A percentile compares a stretch with the other conserved stretches of the same genome.
phyloP scores from a whole-genome alignment of 2,113 vertebrate genomes.

The Strigops habroptila region DNA sequence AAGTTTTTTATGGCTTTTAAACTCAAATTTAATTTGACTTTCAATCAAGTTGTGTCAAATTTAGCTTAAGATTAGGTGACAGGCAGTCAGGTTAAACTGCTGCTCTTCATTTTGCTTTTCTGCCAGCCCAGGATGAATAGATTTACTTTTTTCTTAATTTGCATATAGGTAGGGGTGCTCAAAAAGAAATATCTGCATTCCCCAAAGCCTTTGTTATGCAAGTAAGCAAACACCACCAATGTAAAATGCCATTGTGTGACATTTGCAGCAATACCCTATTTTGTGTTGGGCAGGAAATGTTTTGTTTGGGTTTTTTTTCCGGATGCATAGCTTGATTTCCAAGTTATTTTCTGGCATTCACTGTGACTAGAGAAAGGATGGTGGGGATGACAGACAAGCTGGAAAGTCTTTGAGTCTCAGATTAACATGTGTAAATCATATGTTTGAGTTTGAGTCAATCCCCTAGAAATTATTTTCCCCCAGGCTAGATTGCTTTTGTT shows the following conservation, averaged over 20 bases:
- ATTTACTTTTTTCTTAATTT: background rate
- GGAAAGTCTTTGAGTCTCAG: background rate
- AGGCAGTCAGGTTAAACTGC: background rate
- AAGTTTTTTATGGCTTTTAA: conserved; percentile 6
- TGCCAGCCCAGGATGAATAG: background rate
- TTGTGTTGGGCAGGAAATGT: background rate
- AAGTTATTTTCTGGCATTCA: background rate
- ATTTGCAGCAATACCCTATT: background rate
- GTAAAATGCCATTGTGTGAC: background rate
- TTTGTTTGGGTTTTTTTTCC: background rate
- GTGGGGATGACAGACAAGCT: background rate
- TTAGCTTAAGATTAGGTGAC: background rate
- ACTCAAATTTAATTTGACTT: conserved; percentile 24
- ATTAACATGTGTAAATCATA: background rate
- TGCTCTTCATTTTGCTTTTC: background rate
- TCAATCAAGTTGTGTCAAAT: conserved; percentile 14
- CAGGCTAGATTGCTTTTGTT: background rate
- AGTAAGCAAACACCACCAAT: background rate
- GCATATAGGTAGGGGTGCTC: background rate
- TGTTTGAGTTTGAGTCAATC: background rate
- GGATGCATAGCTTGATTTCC: background rate
- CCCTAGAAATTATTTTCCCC: background rate
- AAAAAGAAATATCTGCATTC: background rate
- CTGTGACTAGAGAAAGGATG: background rate
- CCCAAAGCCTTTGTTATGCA: background rate